These are phyloP conservation scores for Sphaerodactylus townsendi DNA, from an alignment of 2,113 vertebrate species.

Conservation along the genomic window DNA sequence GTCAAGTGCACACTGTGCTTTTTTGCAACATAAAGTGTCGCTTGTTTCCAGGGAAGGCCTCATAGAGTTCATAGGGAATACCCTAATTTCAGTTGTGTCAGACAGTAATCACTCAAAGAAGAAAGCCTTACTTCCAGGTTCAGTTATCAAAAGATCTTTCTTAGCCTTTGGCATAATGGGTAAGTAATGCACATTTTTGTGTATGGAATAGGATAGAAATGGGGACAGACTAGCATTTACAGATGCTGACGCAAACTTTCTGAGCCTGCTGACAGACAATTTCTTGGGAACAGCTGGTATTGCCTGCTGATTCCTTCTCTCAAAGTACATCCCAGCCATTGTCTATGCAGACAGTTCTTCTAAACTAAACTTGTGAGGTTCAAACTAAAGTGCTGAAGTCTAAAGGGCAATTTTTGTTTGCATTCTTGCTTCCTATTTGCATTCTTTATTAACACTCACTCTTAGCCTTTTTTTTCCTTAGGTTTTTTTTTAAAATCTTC, in stretches of 20 bases:
- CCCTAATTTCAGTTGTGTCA: not conserved
- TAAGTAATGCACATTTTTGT: constrained; percentile 58
- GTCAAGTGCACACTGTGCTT: not conserved
- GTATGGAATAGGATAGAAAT: constrained; percentile 62
- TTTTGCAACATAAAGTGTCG: not conserved
- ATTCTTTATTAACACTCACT: not conserved
- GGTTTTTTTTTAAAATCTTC: not conserved
- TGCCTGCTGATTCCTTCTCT: constrained; percentile 45
- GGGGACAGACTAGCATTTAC: constrained; percentile 63
- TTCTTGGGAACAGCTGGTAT: constrained; percentile 63
- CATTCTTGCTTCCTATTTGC: not conserved
- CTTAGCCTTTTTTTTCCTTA: not conserved
- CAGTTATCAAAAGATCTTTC: constrained; percentile 48
- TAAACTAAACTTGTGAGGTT: not conserved
- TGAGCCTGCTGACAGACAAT: constrained; percentile 66
- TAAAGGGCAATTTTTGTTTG: not conserved
- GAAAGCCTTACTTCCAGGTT: constrained; percentile 57
- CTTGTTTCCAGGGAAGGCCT: not conserved
- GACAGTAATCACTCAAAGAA: constrained; percentile 29
- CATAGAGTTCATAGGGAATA: not conserved
- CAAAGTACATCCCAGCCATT: not conserved
- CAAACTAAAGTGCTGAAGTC: not conserved
- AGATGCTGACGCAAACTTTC: constrained; percentile 69
- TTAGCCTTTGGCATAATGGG: constrained; percentile 62
- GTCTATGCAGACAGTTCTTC: not conserved